Evolutionary conservation across 2,888 invertebrate species (phyloP), one percentile per base, ranked within the genome.

Genomic region (Limnephilus auricula): DNA sequence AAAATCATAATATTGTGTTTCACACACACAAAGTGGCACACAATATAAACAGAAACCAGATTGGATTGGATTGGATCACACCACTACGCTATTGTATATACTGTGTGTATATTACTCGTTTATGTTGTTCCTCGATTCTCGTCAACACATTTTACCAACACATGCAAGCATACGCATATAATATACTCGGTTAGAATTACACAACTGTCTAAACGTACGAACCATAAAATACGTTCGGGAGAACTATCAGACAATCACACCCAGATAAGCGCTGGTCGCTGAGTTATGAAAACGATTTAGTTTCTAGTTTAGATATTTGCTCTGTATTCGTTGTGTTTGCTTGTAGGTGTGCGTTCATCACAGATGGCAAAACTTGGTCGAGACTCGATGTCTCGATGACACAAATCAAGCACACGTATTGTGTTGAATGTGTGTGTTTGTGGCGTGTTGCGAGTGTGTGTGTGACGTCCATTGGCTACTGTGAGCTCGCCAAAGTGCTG

Each of bases 301-400:
- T 82, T 82, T 34, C 32, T 34, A 82, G 34, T 34, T 82, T 82
- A 32, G 82, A 82, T 37, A 18, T 32, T 34, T 37, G 82, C 9
- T 34, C 18, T 82, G 65, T 65, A 65, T 65, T 65, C 65, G 65
- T 65, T 25, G 65, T 65, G 25, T 65, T n/a, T 18, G 18, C 65
- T 65, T 65, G 65, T 2, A 25, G 50, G 5, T 50, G n/a, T 83
- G 18, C n/a, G 83, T 83, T 65, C 86, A 86, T 86, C 86, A 31
- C 86, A 31, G 45, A 86, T 86, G 86, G 86, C 86, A 86, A 86
- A 86, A 86, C 86, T 45, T 50, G 86, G 31, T 86, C 86, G 86
- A 45, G 45, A 86, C 86, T 86, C 86, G 86, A 86, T 86, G 82
- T 82, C 86, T 86, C 86, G 86, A 86, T 86, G 86, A 86, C 86